These are phyloP conservation scores for Neuroterus valhalla DNA, from an alignment of 1,140 invertebrate species.

Conservation along the genomic window DNA sequence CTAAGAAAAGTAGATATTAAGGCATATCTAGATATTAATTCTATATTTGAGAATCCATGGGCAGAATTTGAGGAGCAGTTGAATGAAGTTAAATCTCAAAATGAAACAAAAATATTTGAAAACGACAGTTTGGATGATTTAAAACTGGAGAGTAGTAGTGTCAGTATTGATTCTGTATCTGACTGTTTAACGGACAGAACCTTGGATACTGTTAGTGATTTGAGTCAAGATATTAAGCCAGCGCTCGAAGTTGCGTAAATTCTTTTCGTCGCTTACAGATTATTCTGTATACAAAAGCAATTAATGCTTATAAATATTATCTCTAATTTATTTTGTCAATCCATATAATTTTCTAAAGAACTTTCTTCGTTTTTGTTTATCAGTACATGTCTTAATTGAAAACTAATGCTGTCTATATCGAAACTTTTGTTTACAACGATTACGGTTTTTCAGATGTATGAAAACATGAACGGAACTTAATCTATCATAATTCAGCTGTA, in stretches of 20 bases:
- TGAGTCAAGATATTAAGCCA: slow-evolving; percentile 36
- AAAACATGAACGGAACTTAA: too few species aligned
- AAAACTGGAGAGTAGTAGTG: not conserved
- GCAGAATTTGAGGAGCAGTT: slow-evolving; percentile 48
- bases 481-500: too few species aligned
- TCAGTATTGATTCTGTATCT: slow-evolving; percentile 8
- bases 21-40: slow-evolving; percentile 52
- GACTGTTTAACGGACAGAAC: slow-evolving; percentile 15
- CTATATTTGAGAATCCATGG: slow-evolving; percentile 64
- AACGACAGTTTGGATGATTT: not conserved
- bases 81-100: slow-evolving; percentile 8
- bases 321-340: too few species aligned
- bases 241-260: not conserved
- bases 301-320: too few species aligned
- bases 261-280: not conserved
- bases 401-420: too few species aligned
- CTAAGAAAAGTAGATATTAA: slow-evolving; percentile 46
- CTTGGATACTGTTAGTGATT: slow-evolving; percentile 8
- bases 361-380: too few species aligned
- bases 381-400: too few species aligned
- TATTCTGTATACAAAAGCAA: too few species aligned
- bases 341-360: too few species aligned
- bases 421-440: too few species aligned
- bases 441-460: too few species aligned
- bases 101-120: slow-evolving; percentile 1